Conservation (phyloP, 2,113 vertebrate genomes). For the Phrynosoma platyrhinos region DNA sequence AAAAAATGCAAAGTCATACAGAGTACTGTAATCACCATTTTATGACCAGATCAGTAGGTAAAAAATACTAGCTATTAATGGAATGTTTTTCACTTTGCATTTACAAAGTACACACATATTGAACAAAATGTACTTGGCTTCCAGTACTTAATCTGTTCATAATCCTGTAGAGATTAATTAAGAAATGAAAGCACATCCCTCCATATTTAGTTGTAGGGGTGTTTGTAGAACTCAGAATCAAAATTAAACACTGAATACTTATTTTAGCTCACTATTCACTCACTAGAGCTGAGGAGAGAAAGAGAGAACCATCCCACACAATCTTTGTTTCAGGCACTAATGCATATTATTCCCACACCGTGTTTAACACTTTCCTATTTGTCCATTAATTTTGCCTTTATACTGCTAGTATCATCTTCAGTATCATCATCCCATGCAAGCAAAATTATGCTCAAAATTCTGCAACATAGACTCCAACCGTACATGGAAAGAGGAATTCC, state of each 20-base stretch:
- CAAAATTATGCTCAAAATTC: too few species aligned
- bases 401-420: too few species aligned
- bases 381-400: not conserved
- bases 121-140: not conserved
- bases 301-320: not conserved
- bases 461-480: too few species aligned
- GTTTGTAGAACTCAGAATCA: not conserved
- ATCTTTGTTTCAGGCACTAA: not conserved
- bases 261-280: constrained; percentile 28
- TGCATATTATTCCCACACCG: not conserved
- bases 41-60: not conserved
- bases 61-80: not conserved
- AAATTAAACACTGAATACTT: not conserved
- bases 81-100: constrained; percentile 9
- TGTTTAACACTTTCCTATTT: not conserved
- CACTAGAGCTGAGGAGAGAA: not conserved
- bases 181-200: constrained; percentile 4
- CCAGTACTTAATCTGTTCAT: constrained; percentile 20
- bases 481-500: too few species aligned
- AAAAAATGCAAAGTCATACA: not conserved
- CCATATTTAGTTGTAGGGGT: not conserved
- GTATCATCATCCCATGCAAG: too few species aligned
- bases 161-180: constrained; percentile 11
- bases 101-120: constrained; percentile 30
- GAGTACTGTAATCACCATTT: constrained; percentile 23